These are phyloP conservation scores for Pilophorus perplexus DNA, from an alignment of 2,888 invertebrate genomes.

Conservation along the genomic window DNA sequence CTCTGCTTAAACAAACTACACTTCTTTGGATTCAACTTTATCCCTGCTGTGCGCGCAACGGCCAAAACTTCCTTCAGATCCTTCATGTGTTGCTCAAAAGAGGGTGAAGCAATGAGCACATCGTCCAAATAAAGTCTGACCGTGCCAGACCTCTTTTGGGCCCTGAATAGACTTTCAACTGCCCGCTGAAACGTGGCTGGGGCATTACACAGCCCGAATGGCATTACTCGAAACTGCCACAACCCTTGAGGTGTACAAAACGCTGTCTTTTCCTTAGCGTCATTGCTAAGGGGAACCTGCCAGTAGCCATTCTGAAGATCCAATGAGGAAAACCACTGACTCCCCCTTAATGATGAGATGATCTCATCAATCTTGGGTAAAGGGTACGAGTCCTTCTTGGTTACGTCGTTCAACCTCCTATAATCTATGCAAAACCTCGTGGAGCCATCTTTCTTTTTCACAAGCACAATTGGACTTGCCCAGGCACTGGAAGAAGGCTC, in stretches of 20 bases:
- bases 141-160: background rate
- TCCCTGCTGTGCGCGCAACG: too few species aligned
- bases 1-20: too few species aligned
- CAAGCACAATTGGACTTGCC: conserved; percentile 48
- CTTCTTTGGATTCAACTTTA: too few species aligned
- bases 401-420: conserved; percentile 44
- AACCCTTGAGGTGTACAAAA: conserved; percentile 51
- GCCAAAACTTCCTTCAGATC: background rate
- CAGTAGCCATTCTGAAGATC: conserved; percentile 48
- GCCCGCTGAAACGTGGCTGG: conserved; percentile 1
- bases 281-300: conserved; percentile 48
- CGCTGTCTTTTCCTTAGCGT: conserved; percentile 49
- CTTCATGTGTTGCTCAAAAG: background rate
- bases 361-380: conserved; percentile 4
- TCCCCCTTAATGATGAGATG: background rate
- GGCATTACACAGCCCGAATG: too few species aligned
- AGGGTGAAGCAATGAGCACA: background rate
- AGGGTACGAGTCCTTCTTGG: conserved; percentile 45
- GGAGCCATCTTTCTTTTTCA: too few species aligned
- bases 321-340: conserved; percentile 21
- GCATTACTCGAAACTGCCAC: conserved; percentile 10
- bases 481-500: conserved; percentile 48
- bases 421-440: conserved; percentile 47
- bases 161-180: background rate
- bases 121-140: too few species aligned